Evolutionary conservation across 2,797 vertebrate genomes (phyloP).

Genomic region (Tragopan temminckii): DNA sequence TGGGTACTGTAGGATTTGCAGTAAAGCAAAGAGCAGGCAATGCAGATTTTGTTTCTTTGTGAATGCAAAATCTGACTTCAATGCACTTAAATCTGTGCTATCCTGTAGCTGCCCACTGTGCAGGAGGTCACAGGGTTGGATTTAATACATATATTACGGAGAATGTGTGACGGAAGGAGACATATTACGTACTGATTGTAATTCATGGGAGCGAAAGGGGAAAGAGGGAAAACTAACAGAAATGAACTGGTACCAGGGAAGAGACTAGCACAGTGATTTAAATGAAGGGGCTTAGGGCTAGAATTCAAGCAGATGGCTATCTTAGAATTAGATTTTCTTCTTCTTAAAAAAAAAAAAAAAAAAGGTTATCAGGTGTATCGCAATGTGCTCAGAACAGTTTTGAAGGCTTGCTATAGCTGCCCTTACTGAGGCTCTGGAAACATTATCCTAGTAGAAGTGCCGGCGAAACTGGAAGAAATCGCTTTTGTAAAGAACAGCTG

Average conservation of each 20-base stretch:
- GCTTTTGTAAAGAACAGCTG: neutral
- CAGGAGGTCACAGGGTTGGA: neutral
- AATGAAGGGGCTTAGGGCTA: neutral
- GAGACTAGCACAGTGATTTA: neutral
- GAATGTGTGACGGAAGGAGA: neutral
- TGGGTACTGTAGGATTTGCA: neutral
- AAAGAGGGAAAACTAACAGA: neutral
- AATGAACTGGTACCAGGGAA: neutral
- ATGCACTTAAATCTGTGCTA: rapidly evolving
- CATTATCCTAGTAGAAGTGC: neutral
- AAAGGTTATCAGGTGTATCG: neutral
- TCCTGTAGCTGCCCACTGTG: neutral
- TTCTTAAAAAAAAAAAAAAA: too few relatives aligned
- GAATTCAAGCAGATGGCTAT: neutral
- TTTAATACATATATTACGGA: neutral
- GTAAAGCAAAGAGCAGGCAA: neutral
- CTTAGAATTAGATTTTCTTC: neutral
- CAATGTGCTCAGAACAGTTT: neutral
- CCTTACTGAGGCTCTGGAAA: neutral
- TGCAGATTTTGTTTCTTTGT: neutral
- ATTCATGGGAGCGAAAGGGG: neutral
- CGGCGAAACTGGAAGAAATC: neutral
- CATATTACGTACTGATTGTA: neutral
- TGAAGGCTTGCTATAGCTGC: neutral
- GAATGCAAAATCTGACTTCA: neutral